A percentile compares a stretch with the other conserved stretches of the same genome.
Conservation (phyloP, 1,140 invertebrate species). For the Drosophila persimilis region DNA sequence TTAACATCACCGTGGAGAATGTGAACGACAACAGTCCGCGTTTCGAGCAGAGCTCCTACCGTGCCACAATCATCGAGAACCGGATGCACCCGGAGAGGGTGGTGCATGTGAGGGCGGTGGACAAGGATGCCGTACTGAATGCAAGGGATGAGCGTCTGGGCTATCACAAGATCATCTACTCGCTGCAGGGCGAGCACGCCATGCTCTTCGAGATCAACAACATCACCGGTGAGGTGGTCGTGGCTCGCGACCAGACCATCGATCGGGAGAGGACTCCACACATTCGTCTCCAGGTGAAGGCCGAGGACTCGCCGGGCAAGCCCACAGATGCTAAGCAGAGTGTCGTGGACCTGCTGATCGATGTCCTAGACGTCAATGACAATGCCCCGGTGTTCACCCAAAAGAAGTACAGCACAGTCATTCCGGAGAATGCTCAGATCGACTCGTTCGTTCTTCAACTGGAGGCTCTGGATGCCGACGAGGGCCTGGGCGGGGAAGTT, state of each 20-base stretch:
- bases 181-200: constrained; percentile 88
- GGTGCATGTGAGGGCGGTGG: constrained; percentile 87
- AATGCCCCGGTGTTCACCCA: constrained; percentile 86
- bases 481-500: constrained; percentile 87
- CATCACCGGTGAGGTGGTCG: constrained; percentile 86
- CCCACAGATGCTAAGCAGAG: constrained; percentile 86
- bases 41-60: constrained; percentile 88
- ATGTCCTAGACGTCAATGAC: constrained; percentile 92
- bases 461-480: constrained; percentile 91
- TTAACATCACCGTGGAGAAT: constrained; percentile 89
- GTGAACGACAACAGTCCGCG: constrained; percentile 91
- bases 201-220: constrained; percentile 89
- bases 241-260: constrained; percentile 87
- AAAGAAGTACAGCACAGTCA: constrained; percentile 83
- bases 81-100: constrained; percentile 87
- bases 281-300: constrained; percentile 88
- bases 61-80: constrained; percentile 88
- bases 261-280: constrained; percentile 90
- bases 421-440: constrained; percentile 88
- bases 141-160: constrained; percentile 86
- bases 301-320: constrained; percentile 89
- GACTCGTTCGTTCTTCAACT: constrained; percentile 88
- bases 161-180: constrained; percentile 88
- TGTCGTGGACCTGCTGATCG: constrained; percentile 86
- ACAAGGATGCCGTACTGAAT: constrained; percentile 87